phyloP scores from a whole-genome alignment of 1,140 invertebrate species.

The Trichogramma pretiosum region DNA sequence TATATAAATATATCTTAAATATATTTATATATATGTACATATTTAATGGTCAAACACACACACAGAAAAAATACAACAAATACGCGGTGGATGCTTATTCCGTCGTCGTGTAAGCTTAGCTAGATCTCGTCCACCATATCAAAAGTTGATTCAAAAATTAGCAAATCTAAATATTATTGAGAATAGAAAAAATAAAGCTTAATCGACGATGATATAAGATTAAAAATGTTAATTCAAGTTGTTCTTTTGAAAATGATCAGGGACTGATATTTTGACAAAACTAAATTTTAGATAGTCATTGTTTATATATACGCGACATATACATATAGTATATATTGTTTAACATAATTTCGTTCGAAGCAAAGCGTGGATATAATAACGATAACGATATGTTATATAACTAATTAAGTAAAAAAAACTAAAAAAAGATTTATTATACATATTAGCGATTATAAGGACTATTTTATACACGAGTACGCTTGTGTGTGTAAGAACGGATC shows the following conservation, averaged over 20 bases:
- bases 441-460: no score
- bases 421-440: no score
- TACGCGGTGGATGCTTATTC: no score
- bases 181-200: neutral
- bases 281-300: slow-evolving; percentile 16
- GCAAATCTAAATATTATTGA: slow-evolving; percentile 6
- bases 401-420: slow-evolving; percentile 18
- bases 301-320: neutral
- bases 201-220: slow-evolving; percentile 6
- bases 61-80: no score
- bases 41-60: no score
- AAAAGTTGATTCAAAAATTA: slow-evolving; percentile 3
- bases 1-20: no score
- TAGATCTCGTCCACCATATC: slow-evolving; percentile 13
- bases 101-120: slow-evolving; percentile 14
- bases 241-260: no score
- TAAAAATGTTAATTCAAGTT: no score
- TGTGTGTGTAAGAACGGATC: no score
- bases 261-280: neutral
- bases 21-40: no score
- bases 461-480: no score
- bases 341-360: slow-evolving; percentile 12
- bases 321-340: slow-evolving; percentile 4
- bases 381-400: slow-evolving; percentile 3
- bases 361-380: slow-evolving; percentile 8